Base-by-base conservation (phyloP, 2,113 vertebrate species). In the Nycticebus coucang region DNA sequence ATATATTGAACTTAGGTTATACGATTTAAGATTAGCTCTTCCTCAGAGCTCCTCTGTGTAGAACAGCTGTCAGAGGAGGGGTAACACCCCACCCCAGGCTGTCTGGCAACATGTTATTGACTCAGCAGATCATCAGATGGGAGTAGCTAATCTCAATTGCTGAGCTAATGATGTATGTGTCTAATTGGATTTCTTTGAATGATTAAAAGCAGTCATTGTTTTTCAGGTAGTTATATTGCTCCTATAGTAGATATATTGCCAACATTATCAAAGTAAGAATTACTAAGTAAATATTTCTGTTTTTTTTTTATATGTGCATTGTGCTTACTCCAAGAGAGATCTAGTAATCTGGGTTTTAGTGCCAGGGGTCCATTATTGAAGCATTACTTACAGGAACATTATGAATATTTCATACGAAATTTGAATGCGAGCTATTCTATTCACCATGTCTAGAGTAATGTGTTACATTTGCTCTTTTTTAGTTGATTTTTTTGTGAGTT, bases 391-490 rank as follows among this genome's bases (percentile, higher is more conserved):
- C 41, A 83, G 82, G 59, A 92, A 95, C 50, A 55, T 62, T 91
- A 96, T 95, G 80, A 96, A 96, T 97, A 94, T 95, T 93, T 91
- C 78, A 94, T 87, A 50, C 41, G 62, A 53, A 92, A 96, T 94
- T 89, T 92, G 68, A 90, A 79, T 59, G 45, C 89, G 57, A 55
- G 45, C 79, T 50, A 26, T 92, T 60, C 86, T 81, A 81, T 64
- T 60, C 21, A 66, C 50, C n/a, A 7, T 53, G 9, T 78, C 77
- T 41, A 81, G 66, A 95, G 24, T 75, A 66, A 68, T 71, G n/a
- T 74, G 22, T 45, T 88, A 50, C 5, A 64, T 85, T 92, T 50
- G 7, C 45, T 50, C 45, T 50, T 50, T 50, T 9, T 50, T 50
- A 50, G 7, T 50, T 50, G 45, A 50, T 50, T 50, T 50, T 50